Conservation (phyloP, 2,797 vertebrate genomes). For the Epinephelus awoara region DNA sequence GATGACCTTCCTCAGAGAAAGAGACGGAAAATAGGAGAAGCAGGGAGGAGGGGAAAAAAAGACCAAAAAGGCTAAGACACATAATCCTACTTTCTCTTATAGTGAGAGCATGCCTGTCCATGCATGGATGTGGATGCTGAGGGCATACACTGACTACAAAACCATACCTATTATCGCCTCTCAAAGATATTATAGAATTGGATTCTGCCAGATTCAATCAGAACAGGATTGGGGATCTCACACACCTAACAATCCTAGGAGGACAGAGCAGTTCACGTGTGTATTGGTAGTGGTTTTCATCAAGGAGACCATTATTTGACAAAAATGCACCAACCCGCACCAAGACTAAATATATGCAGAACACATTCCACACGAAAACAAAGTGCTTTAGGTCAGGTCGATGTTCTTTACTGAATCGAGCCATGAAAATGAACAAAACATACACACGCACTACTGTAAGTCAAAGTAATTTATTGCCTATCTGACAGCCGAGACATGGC, state of each 20-base stretch:
- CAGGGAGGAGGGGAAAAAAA: conserved; percentile 56
- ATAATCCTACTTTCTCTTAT: conserved; percentile 77
- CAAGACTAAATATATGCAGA: conserved; percentile 22
- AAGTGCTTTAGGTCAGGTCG: conserved; percentile 25
- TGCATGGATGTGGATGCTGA: conserved; percentile 64
- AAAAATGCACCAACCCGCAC: conserved; percentile 38
- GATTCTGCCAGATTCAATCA: conserved; percentile 71
- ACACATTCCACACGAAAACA: conserved; percentile 32
- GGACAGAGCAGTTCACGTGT: conserved; percentile 31
- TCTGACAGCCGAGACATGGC: conserved; percentile 47
- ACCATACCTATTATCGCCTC: conserved; percentile 64
- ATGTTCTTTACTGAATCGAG: conserved; percentile 35
- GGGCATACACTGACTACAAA: conserved; percentile 60
- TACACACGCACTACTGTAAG: conserved; percentile 27
- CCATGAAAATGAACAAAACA: conserved; percentile 35
- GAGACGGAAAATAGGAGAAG: conserved; percentile 49
- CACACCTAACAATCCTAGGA: conserved; percentile 41
- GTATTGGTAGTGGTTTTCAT: conserved; percentile 43
- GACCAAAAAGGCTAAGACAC: conserved; percentile 73
- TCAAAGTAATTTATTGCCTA: conserved; percentile 62
- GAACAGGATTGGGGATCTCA: conserved; percentile 41
- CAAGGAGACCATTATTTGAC: conserved; percentile 45
- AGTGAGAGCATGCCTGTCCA: conserved; percentile 62
- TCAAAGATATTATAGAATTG: conserved; percentile 65
- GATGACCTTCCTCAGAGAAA: conserved; percentile 80